Evolutionary conservation across 2,888 invertebrate species (phyloP), one percentile per base, ranked within the genome.

Genomic region (Lasioglossum lativentre): DNA sequence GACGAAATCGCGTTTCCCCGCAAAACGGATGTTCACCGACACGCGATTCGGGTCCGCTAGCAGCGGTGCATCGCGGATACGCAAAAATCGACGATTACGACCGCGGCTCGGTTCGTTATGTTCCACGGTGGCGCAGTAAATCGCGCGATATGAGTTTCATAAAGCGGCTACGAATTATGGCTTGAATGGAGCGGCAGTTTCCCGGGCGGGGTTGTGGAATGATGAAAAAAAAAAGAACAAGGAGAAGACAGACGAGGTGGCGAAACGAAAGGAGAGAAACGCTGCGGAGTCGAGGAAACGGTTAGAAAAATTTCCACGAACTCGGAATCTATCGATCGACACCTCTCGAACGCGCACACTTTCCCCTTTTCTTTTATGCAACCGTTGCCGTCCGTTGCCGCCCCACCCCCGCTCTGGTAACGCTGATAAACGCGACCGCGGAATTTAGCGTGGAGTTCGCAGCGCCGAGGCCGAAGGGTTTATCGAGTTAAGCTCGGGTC

Each of bases 401-500:
- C 19, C 59, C 19, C 59, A 16, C 30, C 30, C 30, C 0, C 47
- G 71, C 68, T 63, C 30, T 63, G 27, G 77, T 70, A 71, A 78
- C 75, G 68, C 68, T 74, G 80, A 89, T 74, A 80, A 80, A 87
- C 76, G 80, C 66, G 38, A 75, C 56, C 78, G 71, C 71, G 78
- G 75, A 84, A 78, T 85, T 84, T 78, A 56, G 38, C 66, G 63
- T 30, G 40, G 72, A 77, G 78, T 84, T 81, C 75, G 77, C 82
- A 82, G 78, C 72, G 34, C 34, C 47, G 63, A 68, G 63, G 34
- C 30, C 75, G 76, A 76, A 76, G 63, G 82, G 81, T 85, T 88
- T 83, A 89, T 90, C 85, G 73, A 88, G 88, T 89, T 90, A 89
- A 89, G 86, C 85, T 70, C 68, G 74, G 82, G 68, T 83, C 74